These are phyloP conservation scores for Astreopora myriophthalma DNA, from an alignment of 64 coral and sea anemone genomes.

Conservation along the genomic window DNA sequence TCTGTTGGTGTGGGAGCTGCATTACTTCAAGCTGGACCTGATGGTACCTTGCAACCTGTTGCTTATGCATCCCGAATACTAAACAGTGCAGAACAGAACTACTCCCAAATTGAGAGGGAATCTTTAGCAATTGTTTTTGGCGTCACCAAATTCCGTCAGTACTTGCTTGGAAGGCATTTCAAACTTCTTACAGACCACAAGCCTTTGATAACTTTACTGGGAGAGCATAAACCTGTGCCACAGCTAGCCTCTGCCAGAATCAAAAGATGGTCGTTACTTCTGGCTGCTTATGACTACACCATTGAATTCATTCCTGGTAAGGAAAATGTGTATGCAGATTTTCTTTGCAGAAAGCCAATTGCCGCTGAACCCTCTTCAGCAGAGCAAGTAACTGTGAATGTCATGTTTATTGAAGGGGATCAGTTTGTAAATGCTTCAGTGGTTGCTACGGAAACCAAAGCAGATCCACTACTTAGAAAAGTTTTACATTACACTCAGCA, in stretches of 20 bases:
- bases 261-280: slow-evolving; percentile 58
- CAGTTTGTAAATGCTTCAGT: slow-evolving; percentile 1
- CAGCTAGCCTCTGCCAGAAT: slow-evolving; percentile 44
- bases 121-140: slow-evolving; percentile 57
- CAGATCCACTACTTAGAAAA: slow-evolving; percentile 40
- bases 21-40: slow-evolving; percentile 19
- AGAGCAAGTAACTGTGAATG: slow-evolving; percentile 36
- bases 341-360: slow-evolving; percentile 1
- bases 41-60: slow-evolving; percentile 22
- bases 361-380: not conserved
- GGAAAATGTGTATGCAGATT: slow-evolving; percentile 58
- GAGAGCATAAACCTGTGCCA: slow-evolving; percentile 22
- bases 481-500: slow-evolving; percentile 37
- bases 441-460: slow-evolving; percentile 46
- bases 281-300: slow-evolving; percentile 67
- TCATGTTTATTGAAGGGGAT: slow-evolving; percentile 43
- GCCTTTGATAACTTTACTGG: slow-evolving; percentile 1
- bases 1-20: slow-evolving; percentile 19
- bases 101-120: slow-evolving; percentile 48
- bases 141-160: slow-evolving; percentile 28
- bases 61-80: slow-evolving; percentile 53
- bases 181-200: slow-evolving; percentile 55
- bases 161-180: slow-evolving; percentile 17
- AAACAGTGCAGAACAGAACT: slow-evolving; percentile 52
- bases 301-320: slow-evolving; percentile 56